These are phyloP conservation scores for Pogonophryne albipinna DNA, from an alignment of 2,797 vertebrate species.

Conservation along the genomic window DNA sequence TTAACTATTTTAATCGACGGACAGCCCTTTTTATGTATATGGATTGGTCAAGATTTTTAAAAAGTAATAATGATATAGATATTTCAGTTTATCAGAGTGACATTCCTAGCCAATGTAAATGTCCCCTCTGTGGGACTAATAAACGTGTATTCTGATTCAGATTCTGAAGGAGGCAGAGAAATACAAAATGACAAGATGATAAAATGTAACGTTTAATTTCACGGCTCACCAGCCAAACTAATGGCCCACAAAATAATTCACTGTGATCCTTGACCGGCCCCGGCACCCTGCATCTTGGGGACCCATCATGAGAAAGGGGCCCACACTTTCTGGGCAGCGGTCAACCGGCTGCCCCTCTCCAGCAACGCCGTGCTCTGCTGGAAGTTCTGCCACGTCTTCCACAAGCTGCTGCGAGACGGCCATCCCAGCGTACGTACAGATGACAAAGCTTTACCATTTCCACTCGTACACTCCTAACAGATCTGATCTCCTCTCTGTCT, in stretches of 20 bases:
- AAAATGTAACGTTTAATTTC: neutral
- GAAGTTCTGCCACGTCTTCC: slow-evolving; percentile 99
- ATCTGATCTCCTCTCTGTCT: neutral
- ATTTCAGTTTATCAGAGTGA: neutral
- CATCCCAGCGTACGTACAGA: slow-evolving; percentile 91
- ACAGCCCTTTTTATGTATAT: too few relatives aligned
- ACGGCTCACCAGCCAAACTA: neutral
- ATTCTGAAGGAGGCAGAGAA: neutral
- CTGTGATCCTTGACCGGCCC: slow-evolving; percentile 76
- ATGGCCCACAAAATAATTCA: neutral
- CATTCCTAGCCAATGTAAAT: neutral
- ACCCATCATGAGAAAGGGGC: slow-evolving; percentile 98
- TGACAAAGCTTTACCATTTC: neutral
- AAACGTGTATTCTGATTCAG: too few relatives aligned
- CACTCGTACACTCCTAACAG: neutral
- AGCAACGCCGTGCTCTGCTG: slow-evolving; percentile 98
- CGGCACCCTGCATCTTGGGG: slow-evolving; percentile 95
- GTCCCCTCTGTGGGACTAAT: too few relatives aligned
- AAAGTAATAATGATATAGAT: neutral
- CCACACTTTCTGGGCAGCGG: slow-evolving; percentile 96
- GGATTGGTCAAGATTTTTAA: neutral
- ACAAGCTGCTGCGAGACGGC: slow-evolving; percentile 97
- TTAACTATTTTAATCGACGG: too few relatives aligned
- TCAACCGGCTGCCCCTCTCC: slow-evolving; percentile 95
- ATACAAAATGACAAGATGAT: neutral